Evolutionary conservation across 2,797 vertebrate species (phyloP), one percentile per base, ranked within the genome.

Genomic region (Poecile montanus): DNA sequence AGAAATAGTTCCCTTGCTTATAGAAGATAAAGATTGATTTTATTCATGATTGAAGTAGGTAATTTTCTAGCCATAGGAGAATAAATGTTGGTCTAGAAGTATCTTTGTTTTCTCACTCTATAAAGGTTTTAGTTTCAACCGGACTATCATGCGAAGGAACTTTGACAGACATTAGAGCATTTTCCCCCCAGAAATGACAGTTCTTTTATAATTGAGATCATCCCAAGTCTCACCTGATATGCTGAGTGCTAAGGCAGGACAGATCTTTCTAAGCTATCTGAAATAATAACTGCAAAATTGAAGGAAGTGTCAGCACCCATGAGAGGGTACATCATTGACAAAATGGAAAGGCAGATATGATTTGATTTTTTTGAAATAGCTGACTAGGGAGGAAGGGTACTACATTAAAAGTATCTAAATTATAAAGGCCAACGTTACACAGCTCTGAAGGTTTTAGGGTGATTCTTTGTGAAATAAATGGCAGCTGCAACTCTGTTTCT

Each of bases 391-490:
- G 53, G 34, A 73, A 58, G 40, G 25, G 18, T 63, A 42, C 12
- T 92, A n/a, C 10, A 40, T 82, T 60, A 83, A 82, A 67, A 61
- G 15, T 47, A 72, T 54, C 23, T 83, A 47, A 94, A 83, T 77
- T 91, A 62, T 54, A 71, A 92, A 88, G 42, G 60, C 65, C 12
- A 72, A 53, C 81, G 73, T 72, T 77, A 70, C 51, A 54, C 38
- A 85, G 23, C 62, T 91, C 15, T 51, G 40, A 88, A 85, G 68
- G 47, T 61, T 92, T 95, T 77, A 74, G 44, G 47, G 51, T 83
- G 60, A 81, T 12, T 86, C 45, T 91, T 53, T 44, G 13, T 61
- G 47, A 95, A 89, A 89, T 74, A 89, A 91, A 93, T 80, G 78
- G 45, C 48, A 87, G 25, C 70, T 92, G 58, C 62, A 61, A 25